Conservation (phyloP, 2,113 vertebrate genomes). For the Mesocricetus auratus region DNA sequence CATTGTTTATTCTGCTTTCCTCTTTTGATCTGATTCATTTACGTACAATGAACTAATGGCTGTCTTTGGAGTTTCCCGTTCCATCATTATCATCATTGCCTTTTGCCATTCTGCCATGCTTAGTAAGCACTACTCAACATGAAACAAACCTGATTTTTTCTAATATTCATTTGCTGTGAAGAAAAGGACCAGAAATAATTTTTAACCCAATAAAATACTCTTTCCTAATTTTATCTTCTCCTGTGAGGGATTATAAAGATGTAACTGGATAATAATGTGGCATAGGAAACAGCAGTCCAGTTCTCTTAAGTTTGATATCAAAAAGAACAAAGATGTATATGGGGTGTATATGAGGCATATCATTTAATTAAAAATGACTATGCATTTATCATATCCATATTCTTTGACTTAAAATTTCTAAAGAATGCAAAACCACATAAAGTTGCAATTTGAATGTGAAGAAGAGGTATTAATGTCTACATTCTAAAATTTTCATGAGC, state of each 20-base stretch:
- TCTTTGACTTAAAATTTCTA: neutral
- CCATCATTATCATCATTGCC: neutral
- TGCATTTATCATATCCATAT: neutral
- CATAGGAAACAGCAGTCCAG: neutral
- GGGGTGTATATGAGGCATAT: neutral
- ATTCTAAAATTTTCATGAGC: constrained; percentile 32
- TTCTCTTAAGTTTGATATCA: constrained; percentile 14
- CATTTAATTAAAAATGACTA: neutral
- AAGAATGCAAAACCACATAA: neutral
- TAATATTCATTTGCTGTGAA: neutral
- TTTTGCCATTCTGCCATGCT: neutral
- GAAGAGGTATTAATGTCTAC: neutral
- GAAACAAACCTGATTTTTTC: neutral
- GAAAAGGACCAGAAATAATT: neutral
- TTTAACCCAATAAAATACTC: neutral
- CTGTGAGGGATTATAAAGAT: neutral
- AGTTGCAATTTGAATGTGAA: constrained; percentile 28
- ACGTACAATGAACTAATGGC: neutral
- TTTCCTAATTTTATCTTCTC: constrained; percentile 15
- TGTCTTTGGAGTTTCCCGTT: neutral
- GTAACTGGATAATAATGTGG: constrained; percentile 12
- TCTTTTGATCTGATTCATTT: neutral
- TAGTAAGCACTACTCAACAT: neutral
- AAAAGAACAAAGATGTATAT: neutral
- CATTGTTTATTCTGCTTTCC: neutral